These are phyloP conservation scores for Eupithecia pulchellata DNA, from an alignment of 2,888 invertebrate genomes.

Conservation along the genomic window DNA sequence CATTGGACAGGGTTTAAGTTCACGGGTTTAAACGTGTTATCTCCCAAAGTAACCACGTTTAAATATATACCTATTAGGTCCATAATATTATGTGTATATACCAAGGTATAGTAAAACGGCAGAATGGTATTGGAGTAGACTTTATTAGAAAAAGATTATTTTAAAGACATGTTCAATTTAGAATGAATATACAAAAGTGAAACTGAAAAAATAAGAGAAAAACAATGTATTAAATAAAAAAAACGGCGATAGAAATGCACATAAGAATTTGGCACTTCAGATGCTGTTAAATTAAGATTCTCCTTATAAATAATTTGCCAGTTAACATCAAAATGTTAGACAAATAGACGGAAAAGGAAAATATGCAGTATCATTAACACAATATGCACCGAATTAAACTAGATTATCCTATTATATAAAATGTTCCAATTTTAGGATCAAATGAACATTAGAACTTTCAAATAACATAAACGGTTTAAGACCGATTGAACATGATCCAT, in stretches of 20 bases:
- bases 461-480: too few relatives aligned
- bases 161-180: not conserved
- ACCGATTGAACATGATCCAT: not conserved
- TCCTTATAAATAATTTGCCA: not conserved
- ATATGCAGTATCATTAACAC: not conserved
- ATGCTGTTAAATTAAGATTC: not conserved
- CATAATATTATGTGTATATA: too few relatives aligned
- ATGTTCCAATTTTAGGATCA: not conserved
- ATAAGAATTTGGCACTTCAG: not conserved
- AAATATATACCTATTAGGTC: too few relatives aligned
- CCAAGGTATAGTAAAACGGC: not conserved
- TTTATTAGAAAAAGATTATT: not conserved
- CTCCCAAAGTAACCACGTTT: too few relatives aligned
- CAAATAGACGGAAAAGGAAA: not conserved
- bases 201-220: not conserved
- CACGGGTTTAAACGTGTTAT: too few relatives aligned
- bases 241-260: not conserved
- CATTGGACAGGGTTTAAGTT: too few relatives aligned
- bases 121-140: not conserved
- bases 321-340: not conserved
- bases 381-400: not conserved
- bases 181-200: not conserved
- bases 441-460: not conserved
- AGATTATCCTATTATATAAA: not conserved
- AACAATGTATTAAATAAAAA: not conserved